Percentiles rank a stretch among this genome's conserved stretches.
phyloP scores from a whole-genome alignment of 2,797 vertebrate species.

The Avahi laniger region DNA sequence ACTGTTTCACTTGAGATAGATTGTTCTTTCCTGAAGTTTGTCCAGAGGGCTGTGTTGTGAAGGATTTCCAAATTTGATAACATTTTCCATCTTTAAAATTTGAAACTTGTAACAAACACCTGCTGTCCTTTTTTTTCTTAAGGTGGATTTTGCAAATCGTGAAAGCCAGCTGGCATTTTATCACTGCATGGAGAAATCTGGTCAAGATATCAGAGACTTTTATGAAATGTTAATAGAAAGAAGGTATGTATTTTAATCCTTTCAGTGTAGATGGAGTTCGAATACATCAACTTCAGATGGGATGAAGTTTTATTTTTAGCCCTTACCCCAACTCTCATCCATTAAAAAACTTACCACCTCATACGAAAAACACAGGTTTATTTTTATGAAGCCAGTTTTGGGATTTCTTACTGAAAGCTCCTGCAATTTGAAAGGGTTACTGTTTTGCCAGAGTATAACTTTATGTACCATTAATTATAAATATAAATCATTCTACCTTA shows the following conservation, averaged over 20 bases:
- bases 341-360: neutral
- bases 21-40: neutral
- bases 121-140: constrained; percentile 45
- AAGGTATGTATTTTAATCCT: constrained; percentile 85
- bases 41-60: neutral
- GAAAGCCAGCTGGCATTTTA: constrained; percentile 99
- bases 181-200: constrained; percentile 99
- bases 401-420: neutral
- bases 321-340: neutral
- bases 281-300: constrained; percentile 12
- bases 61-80: constrained; percentile 18
- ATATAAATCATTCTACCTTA: neutral
- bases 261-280: constrained; percentile 7
- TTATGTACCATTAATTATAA: neutral
- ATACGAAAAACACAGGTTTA: neutral
- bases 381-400: constrained; percentile 36
- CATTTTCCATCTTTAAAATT: constrained; percentile 21
- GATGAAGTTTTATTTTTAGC: constrained; percentile 28
- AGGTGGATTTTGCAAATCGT: constrained; percentile 99
- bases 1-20: neutral
- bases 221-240: constrained; percentile 97
- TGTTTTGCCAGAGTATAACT: constrained; percentile 14
- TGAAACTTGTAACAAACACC: constrained; percentile 28
- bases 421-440: neutral
- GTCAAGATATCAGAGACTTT: constrained; percentile 98